phyloP scores from a whole-genome alignment of 53 echinoderm and acorn worm species.

The Echinometra lucunter region DNA sequence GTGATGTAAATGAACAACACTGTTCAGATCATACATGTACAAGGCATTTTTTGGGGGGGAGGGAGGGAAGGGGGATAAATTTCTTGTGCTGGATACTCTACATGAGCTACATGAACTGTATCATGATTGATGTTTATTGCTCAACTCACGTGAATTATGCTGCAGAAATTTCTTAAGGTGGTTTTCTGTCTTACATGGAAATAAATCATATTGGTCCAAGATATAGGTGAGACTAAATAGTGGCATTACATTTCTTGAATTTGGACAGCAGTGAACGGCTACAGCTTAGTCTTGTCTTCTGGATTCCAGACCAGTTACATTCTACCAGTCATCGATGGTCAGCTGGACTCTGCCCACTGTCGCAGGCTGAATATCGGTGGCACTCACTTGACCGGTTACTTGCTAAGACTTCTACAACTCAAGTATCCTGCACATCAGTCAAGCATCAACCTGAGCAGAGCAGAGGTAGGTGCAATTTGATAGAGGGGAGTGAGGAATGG shows the following conservation, averaged over 20 bases:
- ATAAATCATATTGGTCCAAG: too few relatives aligned
- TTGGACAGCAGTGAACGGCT: constrained; percentile 7
- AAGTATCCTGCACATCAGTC: constrained; percentile 94
- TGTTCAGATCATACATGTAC: too few relatives aligned
- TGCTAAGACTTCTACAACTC: constrained; percentile 85
- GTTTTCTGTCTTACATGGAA: too few relatives aligned
- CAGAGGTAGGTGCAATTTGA: constrained; percentile 77
- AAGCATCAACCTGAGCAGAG: constrained; percentile 89
- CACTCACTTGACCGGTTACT: constrained; percentile 75
- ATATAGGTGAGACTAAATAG: too few relatives aligned
- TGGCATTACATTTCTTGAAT: background rate
- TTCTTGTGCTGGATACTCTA: too few relatives aligned
- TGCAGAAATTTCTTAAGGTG: too few relatives aligned
- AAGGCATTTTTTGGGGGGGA: too few relatives aligned
- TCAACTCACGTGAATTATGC: too few relatives aligned
- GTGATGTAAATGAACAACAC: too few relatives aligned
- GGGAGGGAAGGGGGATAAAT: too few relatives aligned
- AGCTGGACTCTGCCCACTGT: constrained; percentile 78
- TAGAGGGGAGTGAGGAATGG: background rate
- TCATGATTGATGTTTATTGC: too few relatives aligned
- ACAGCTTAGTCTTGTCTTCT: constrained; percentile 88
- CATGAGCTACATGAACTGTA: too few relatives aligned
- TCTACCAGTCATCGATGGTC: constrained; percentile 84
- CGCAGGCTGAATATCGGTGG: constrained; percentile 90
- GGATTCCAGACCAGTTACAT: constrained; percentile 93